phyloP scores from a whole-genome alignment of 2,888 invertebrate species.

The Papilio gigon region DNA sequence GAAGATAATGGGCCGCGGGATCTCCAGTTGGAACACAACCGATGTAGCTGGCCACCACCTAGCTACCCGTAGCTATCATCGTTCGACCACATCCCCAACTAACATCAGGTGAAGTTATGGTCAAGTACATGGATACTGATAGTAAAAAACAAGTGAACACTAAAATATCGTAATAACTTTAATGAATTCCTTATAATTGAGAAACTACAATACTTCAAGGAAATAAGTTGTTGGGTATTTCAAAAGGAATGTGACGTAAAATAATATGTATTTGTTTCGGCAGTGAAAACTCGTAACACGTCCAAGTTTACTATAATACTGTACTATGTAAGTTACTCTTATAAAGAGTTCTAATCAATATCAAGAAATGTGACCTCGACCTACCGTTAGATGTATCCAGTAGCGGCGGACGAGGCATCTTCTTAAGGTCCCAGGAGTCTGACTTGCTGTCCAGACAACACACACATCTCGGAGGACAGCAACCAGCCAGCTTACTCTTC shows the following conservation, averaged over 20 bases:
- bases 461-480: constrained; percentile 56
- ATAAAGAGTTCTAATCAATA: background rate
- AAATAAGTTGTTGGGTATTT: background rate
- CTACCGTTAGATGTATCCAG: constrained; percentile 64
- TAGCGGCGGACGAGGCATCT: constrained; percentile 69
- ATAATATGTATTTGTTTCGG: background rate
- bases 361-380: constrained; percentile 45
- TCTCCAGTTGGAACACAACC: too few species aligned
- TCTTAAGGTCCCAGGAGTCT: constrained; percentile 69
- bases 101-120: too few species aligned
- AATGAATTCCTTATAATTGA: background rate
- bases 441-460: constrained; percentile 58
- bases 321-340: too few species aligned
- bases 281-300: background rate
- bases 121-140: too few species aligned
- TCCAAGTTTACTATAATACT: background rate
- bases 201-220: background rate
- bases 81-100: too few species aligned
- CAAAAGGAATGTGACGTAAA: background rate
- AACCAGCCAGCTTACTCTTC: constrained; percentile 62
- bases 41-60: too few species aligned
- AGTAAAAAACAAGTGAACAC: too few species aligned
- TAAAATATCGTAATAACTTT: background rate
- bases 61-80: too few species aligned
- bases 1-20: too few species aligned